Evolutionary conservation across 2,113 vertebrate species (phyloP).

Genomic region (Etheostoma cragini): DNA sequence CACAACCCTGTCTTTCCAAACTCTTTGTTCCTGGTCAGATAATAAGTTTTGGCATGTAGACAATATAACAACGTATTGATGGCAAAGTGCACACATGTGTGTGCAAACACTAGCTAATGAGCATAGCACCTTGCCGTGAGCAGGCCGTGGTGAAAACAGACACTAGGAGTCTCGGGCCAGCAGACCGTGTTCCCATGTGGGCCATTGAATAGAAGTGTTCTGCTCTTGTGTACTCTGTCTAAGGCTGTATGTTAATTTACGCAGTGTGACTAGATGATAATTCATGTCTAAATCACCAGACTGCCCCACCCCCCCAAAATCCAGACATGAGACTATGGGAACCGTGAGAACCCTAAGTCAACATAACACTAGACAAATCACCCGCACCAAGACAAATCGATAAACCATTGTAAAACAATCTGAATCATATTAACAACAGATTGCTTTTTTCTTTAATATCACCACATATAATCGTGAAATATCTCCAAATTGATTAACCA

Average conservation of each 20-base stretch:
- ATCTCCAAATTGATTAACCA: background rate
- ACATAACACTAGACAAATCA: slow-evolving; percentile 27
- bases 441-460: background rate
- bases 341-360: slow-evolving; percentile 38
- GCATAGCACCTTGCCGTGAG: slow-evolving; percentile 74
- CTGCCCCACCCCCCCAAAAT: slow-evolving; percentile 42
- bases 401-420: background rate
- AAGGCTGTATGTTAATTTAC: slow-evolving; percentile 66
- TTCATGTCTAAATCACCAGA: slow-evolving; percentile 66
- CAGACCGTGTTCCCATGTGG: slow-evolving; percentile 66
- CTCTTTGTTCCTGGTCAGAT: background rate
- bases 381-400: background rate
- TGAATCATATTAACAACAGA: background rate
- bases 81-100: slow-evolving; percentile 15
- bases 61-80: background rate
- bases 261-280: slow-evolving; percentile 65
- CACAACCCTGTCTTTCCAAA: background rate
- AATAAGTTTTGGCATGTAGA: slow-evolving; percentile 22
- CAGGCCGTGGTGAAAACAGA: slow-evolving; percentile 42
- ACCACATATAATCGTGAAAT: background rate
- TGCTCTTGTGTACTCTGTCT: slow-evolving; percentile 65
- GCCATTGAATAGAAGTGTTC: slow-evolving; percentile 65
- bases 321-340: slow-evolving; percentile 66
- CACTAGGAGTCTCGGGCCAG: slow-evolving; percentile 45
- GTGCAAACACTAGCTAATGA: slow-evolving; percentile 59